Conservation (phyloP, 2,888 invertebrate genomes). For the Trissolcus brochymenae region DNA sequence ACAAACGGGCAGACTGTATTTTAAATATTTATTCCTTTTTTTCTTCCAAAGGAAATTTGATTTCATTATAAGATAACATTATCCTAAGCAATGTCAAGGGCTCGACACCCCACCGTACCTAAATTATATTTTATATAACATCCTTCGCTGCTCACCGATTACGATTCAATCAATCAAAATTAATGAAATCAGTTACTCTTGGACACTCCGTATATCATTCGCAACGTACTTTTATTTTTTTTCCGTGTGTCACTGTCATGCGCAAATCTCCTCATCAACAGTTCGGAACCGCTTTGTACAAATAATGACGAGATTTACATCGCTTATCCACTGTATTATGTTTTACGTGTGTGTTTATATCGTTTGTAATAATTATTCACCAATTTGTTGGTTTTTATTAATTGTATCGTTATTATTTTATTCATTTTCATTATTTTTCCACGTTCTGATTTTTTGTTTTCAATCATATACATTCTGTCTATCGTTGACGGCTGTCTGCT, state of each 20-base stretch:
- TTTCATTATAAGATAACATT: constrained; percentile 77
- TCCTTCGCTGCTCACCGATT: constrained; percentile 72
- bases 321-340: constrained; percentile 35
- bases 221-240: constrained; percentile 42
- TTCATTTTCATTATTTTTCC: constrained; percentile 12
- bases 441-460: background rate
- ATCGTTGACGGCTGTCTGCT: constrained; percentile 36
- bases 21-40: constrained; percentile 76
- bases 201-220: constrained; percentile 48
- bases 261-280: constrained; percentile 50
- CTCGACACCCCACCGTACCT: constrained; percentile 71
- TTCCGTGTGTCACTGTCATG: constrained; percentile 43
- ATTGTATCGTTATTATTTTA: constrained; percentile 27
- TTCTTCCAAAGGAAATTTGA: constrained; percentile 75
- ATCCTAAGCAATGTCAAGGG: constrained; percentile 75
- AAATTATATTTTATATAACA: constrained; percentile 76
- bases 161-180: constrained; percentile 65
- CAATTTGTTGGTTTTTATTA: constrained; percentile 31
- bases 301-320: constrained; percentile 64
- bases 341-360: constrained; percentile 37
- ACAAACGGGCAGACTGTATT: constrained; percentile 66
- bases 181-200: constrained; percentile 51
- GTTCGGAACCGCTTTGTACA: constrained; percentile 67
- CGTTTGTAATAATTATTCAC: constrained; percentile 37
- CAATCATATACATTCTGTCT: constrained; percentile 10